Evolutionary conservation across 2,888 invertebrate species (phyloP), one percentile per base, ranked within the genome.

Genomic region (Agrotis exclamationis): DNA sequence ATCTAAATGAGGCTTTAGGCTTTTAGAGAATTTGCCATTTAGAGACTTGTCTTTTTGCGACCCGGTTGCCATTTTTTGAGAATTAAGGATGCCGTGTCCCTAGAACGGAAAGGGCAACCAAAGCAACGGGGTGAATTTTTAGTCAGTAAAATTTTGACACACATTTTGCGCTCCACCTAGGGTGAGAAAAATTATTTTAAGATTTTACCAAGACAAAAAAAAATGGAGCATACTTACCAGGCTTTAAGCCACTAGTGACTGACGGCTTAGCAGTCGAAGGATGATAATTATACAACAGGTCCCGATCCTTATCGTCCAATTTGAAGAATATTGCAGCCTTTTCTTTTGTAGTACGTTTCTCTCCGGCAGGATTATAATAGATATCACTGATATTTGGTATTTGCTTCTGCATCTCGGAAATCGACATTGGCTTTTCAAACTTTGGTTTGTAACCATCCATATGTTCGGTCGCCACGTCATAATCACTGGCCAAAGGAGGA

Each of bases 371-470:
- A 1, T 28, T 24, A 47, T 4, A 58, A 24, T 45, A 50, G 2
- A 84, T 75, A 2, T 75, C 83, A 3, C 88, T 85, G 22, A 93
- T 91, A 69, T 90, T 91, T 2, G 93, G 92, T 59, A 93, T 80
- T 73, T 90, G 87, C 5, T 82, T 84, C n/a, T 75, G 80, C 56
- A 93, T 83, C 2, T 91, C 92, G 4, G 90, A 85, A 9, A 88
- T 13, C 11, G 70, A 83, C 6, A 83, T 74, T 7, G 80, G 22
- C 63, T 82, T 89, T 7, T 85, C 62, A 63, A 78, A 87, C 66
- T 86, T 88, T 0, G 87, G 71, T 64, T 87, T 87, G 16, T 86
- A 87, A 0, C 84, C 78, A 22, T 86, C 83, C 3, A 85, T 72
- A 13, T 85, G 83, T 16, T 84, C 65, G 14, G 80, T 81, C 22